Percentiles rank a stretch among this genome's conserved stretches.
phyloP scores from a whole-genome alignment of 2,888 invertebrate species.

The Meteorus colon region DNA sequence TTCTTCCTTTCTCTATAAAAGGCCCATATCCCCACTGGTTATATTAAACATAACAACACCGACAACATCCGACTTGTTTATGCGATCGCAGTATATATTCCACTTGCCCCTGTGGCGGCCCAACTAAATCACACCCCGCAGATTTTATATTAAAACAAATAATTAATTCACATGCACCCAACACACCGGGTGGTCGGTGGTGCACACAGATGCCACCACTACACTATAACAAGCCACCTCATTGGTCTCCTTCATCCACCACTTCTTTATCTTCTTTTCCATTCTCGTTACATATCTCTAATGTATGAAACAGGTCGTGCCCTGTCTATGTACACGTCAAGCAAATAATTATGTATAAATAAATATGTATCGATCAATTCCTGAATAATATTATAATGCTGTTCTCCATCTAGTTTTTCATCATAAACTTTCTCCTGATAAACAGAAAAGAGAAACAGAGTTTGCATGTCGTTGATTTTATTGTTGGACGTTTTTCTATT shows the following conservation, averaged over 20 bases:
- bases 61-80: slow-evolving; percentile 65
- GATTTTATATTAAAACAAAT: slow-evolving; percentile 73
- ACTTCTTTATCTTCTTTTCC: slow-evolving; percentile 40
- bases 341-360: slow-evolving; percentile 2
- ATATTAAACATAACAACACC: slow-evolving; percentile 54
- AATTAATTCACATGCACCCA: slow-evolving; percentile 70
- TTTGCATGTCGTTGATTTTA: too few species aligned
- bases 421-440: too few species aligned
- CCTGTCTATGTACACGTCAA: neutral
- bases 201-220: slow-evolving; percentile 34
- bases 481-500: too few species aligned
- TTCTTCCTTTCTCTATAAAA: slow-evolving; percentile 1
- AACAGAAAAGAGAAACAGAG: too few species aligned
- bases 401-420: neutral
- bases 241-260: slow-evolving; percentile 41
- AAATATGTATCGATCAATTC: slow-evolving; percentile 26
- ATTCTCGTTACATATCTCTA: slow-evolving; percentile 40
- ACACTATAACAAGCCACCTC: neutral
- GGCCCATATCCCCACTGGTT: slow-evolving; percentile 2
- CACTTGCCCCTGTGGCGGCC: slow-evolving; percentile 65
- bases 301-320: neutral
- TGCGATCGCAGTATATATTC: slow-evolving; percentile 57
- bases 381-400: neutral
- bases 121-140: slow-evolving; percentile 71
- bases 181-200: slow-evolving; percentile 69